A percentile compares a stretch with the other conserved stretches of the same genome.
These are phyloP conservation scores for Mycalesis mineus DNA, from an alignment of 2,888 invertebrate species.

Conservation along the genomic window DNA sequence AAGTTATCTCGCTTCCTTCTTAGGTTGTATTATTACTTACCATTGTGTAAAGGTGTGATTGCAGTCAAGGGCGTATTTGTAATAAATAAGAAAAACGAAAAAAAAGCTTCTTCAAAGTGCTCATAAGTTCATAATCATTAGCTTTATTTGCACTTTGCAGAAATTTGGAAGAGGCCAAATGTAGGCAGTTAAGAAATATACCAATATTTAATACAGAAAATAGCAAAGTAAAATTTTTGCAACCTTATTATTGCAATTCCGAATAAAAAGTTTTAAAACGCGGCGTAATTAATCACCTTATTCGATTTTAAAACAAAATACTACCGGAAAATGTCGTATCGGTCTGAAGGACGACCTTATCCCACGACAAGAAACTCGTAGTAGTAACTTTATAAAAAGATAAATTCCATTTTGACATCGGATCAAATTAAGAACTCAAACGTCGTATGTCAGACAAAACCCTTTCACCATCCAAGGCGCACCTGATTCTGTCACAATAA, in stretches of 20 bases:
- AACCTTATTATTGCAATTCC: background rate
- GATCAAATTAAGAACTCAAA: constrained; percentile 34
- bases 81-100: too few relatives aligned
- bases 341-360: constrained; percentile 14
- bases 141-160: too few relatives aligned
- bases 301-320: background rate
- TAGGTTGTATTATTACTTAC: too few relatives aligned
- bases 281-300: background rate
- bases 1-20: too few relatives aligned
- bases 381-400: constrained; percentile 22
- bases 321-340: background rate
- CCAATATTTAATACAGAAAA: too few relatives aligned
- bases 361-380: constrained; percentile 9
- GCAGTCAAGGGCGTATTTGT: too few relatives aligned
- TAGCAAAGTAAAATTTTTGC: too few relatives aligned
- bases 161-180: too few relatives aligned
- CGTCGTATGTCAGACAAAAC: constrained; percentile 31
- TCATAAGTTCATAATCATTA: too few relatives aligned
- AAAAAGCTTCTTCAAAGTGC: too few relatives aligned
- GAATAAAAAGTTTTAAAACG: background rate
- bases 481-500: constrained; percentile 36
- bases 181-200: too few relatives aligned
- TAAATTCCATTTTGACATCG: constrained; percentile 26
- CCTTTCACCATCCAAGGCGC: constrained; percentile 31
- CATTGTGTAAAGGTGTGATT: too few relatives aligned